Evolutionary conservation across 2,797 vertebrate species (phyloP).

Genomic region (Alauda arvensis): DNA sequence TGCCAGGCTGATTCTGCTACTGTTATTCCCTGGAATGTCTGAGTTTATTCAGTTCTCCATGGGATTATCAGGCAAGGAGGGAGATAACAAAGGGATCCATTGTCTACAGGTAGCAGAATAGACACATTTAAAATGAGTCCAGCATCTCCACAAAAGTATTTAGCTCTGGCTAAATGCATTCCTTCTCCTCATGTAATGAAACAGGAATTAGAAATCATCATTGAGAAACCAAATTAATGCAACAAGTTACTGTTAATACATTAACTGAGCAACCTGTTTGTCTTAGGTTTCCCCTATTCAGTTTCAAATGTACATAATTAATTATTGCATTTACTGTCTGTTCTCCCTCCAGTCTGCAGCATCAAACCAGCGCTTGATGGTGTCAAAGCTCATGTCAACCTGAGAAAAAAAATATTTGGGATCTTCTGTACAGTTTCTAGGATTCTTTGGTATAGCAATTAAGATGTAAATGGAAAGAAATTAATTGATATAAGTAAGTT

Average conservation of each 20-base stretch:
- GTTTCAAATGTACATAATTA: slow-evolving; percentile 64
- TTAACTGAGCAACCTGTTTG: slow-evolving; percentile 35
- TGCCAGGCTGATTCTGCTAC: neutral
- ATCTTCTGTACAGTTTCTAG: slow-evolving; percentile 2
- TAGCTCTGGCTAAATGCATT: slow-evolving; percentile 31
- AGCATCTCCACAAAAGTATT: slow-evolving; percentile 6
- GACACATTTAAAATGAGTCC: neutral
- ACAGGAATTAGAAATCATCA: slow-evolving; percentile 47
- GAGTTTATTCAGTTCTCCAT: slow-evolving; percentile 7
- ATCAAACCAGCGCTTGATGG: slow-evolving; percentile 18
- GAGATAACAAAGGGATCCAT: slow-evolving; percentile 27
- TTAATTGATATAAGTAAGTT: slow-evolving; percentile 71
- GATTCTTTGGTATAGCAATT: slow-evolving; percentile 45
- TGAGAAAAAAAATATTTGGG: neutral
- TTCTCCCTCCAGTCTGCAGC: neutral
- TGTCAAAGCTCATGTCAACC: neutral
- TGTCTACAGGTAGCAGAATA: slow-evolving; percentile 6
- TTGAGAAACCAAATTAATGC: slow-evolving; percentile 59
- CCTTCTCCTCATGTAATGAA: slow-evolving; percentile 33
- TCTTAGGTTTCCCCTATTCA: neutral
- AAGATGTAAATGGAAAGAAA: slow-evolving; percentile 66
- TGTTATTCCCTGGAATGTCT: neutral
- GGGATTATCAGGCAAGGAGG: neutral
- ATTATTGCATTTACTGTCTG: slow-evolving; percentile 49
- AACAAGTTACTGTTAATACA: slow-evolving; percentile 45